Percentiles rank a stretch among this genome's conserved stretches.
Evolutionary conservation across 2,797 vertebrate species (phyloP).

Genomic region (Siniperca scherzeri): DNA sequence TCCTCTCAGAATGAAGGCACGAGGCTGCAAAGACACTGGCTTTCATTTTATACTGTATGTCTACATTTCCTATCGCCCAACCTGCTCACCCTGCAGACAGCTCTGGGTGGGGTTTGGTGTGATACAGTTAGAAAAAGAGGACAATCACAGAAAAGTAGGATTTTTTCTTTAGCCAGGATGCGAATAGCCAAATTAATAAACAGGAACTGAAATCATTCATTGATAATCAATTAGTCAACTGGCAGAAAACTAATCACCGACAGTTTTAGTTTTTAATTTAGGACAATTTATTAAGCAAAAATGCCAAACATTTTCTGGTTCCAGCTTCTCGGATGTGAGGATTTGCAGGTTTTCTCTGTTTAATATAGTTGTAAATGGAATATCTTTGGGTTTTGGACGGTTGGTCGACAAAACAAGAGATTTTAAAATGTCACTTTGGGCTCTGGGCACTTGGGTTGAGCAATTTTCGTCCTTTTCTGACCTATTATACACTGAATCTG

Average conservation of each 20-base stretch:
- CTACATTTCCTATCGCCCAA: neutral
- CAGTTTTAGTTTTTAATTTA: neutral
- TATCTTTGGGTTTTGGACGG: neutral
- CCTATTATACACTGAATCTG: neutral
- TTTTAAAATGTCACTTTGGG: neutral
- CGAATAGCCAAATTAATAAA: neutral
- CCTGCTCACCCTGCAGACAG: neutral
- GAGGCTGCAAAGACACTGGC: slow-evolving; percentile 2
- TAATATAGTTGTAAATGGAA: neutral
- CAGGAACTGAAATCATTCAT: neutral
- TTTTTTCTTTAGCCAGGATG: neutral
- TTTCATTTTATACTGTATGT: slow-evolving; percentile 12
- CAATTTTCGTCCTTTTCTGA: neutral
- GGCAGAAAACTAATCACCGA: neutral
- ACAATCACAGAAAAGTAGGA: neutral
- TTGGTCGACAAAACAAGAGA: neutral
- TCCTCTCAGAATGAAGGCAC: slow-evolving; percentile 4
- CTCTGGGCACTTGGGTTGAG: neutral
- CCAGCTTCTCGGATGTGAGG: neutral
- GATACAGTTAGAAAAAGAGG: neutral
- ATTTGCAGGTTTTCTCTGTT: neutral
- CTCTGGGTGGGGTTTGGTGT: neutral
- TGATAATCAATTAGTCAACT: neutral
- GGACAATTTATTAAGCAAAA: neutral
- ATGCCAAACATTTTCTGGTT: neutral